Base-by-base conservation (phyloP, 1,140 invertebrate genomes). In the Pogonomyrmex californicus region DNA sequence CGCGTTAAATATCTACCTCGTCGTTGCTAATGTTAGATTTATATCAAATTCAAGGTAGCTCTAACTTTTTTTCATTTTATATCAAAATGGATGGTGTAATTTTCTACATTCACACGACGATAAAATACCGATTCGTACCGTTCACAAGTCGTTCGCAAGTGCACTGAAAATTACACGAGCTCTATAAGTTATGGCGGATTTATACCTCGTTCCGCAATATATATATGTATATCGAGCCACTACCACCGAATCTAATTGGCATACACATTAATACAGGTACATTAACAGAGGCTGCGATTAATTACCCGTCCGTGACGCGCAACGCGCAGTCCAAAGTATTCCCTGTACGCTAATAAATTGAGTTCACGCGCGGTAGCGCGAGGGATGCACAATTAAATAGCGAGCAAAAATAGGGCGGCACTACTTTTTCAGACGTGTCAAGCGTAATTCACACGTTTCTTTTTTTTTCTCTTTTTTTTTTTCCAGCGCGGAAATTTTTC, bases 261-360 rank as follows among this genome's bases (percentile, higher is more conserved):
- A 83, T 83, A 44, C 54, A 73, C 79, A 73, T 83, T 83, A 83
- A 83, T 83, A 83, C 79, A 83, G 54, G 54, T 36, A 56, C 79
- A 83, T 83, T 83, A 83, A 83, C 66, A 73, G 79, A 60, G 66
- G 38, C 79, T 73, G 66, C 79, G 79, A 83, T 83, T 73, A 83
- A 83, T 83, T 83, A 73, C 54, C 66, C 51, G 79, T 73, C 54
- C 41, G 54, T 68, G 79, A 82, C 77, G 77, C 33, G 60, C 60
- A 36, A 12, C 47, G 44, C 76, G 44, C 76, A 63, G 30, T 47
- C 54, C 79, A 36, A 83, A 83, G 41, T 83, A 83, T 83, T 73
- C 68, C 79, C 79, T 2, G 41, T 33, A 54, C 68, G 54, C 68
- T 83, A 73, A 73, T 83, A 83, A 83, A 83, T 83, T 62, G 54